Evolutionary conservation across 2,888 invertebrate genomes (phyloP).

Genomic region (Ormyrus rosae): DNA sequence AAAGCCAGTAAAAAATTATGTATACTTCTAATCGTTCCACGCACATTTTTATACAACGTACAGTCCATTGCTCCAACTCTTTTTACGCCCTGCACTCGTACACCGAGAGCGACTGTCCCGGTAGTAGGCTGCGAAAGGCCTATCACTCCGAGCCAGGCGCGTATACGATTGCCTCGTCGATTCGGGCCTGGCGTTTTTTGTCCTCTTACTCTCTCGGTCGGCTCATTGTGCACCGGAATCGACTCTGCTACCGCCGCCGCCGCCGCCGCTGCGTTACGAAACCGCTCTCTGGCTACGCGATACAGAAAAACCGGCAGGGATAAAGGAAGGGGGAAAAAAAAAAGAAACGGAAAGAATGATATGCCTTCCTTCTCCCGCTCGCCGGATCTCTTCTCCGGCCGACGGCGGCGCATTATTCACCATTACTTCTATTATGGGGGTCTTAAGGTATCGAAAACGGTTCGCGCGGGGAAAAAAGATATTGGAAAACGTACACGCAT

Average conservation of each 20-base stretch:
- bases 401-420: conserved; percentile 47
- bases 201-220: conserved; percentile 1
- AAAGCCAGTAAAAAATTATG: neutral
- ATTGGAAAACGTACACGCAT: conserved; percentile 40
- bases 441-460: conserved; percentile 47
- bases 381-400: neutral
- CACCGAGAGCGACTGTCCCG: neutral
- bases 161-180: conserved; percentile 38
- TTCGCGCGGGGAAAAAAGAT: conserved; percentile 35
- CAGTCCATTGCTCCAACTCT: too few species aligned
- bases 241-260: neutral
- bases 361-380: conserved; percentile 1
- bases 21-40: too few species aligned
- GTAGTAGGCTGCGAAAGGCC: neutral
- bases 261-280: conserved; percentile 39
- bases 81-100: too few species aligned
- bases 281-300: conserved; percentile 8
- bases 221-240: conserved; percentile 38
- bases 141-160: conserved; percentile 20
- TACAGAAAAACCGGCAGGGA: conserved; percentile 35
- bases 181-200: conserved; percentile 19
- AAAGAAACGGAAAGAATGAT: conserved; percentile 44
- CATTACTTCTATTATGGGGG: conserved; percentile 49
- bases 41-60: too few species aligned
- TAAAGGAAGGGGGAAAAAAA: neutral